A percentile compares a stretch with the other conserved stretches of the same genome.
Conservation (phyloP, 64 coral and sea anemone species). For the Actinia equina region DNA sequence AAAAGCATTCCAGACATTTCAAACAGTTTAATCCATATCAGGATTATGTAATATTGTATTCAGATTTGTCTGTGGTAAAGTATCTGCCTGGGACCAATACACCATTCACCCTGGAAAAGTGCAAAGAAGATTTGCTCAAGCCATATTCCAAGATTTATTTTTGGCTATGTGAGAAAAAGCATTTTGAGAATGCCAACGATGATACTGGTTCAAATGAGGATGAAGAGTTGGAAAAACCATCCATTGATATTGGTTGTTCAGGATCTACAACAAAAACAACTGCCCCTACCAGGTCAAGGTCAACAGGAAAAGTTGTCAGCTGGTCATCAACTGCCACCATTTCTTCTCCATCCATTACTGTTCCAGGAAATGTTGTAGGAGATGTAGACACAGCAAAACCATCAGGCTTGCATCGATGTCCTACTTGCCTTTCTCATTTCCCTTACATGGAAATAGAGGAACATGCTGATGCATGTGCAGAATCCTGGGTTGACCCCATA, state of each 20-base stretch:
- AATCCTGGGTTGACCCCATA: slow-evolving; percentile 30
- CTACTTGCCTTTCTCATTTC: slow-evolving; percentile 11
- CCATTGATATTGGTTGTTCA: neutral
- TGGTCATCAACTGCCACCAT: neutral
- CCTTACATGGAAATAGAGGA: slow-evolving; percentile 12
- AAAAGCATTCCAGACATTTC: slow-evolving; percentile 62
- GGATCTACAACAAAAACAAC: neutral
- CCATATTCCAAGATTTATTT: slow-evolving; percentile 65
- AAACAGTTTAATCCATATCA: slow-evolving; percentile 40
- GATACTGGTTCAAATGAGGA: slow-evolving; percentile 20
- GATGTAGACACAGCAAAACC: neutral
- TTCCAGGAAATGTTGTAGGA: neutral
- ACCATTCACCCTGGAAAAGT: slow-evolving; percentile 37
- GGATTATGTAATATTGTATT: slow-evolving; percentile 44
- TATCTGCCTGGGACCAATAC: slow-evolving; percentile 44
- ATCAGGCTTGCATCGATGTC: neutral
- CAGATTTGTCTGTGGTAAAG: slow-evolving; percentile 28
- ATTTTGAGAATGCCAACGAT: slow-evolving; percentile 40
- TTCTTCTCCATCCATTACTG: neutral
- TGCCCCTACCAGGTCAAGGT: neutral
- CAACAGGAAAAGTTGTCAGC: neutral
- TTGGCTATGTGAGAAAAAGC: slow-evolving; percentile 49
- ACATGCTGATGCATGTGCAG: slow-evolving; percentile 40
- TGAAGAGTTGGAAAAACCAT: slow-evolving; percentile 17
- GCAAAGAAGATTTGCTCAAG: slow-evolving; percentile 58